Percentiles rank a stretch among this genome's conserved stretches.
Evolutionary conservation across 2,797 vertebrate species (phyloP).

Genomic region (Chelidonichthys spinosus): DNA sequence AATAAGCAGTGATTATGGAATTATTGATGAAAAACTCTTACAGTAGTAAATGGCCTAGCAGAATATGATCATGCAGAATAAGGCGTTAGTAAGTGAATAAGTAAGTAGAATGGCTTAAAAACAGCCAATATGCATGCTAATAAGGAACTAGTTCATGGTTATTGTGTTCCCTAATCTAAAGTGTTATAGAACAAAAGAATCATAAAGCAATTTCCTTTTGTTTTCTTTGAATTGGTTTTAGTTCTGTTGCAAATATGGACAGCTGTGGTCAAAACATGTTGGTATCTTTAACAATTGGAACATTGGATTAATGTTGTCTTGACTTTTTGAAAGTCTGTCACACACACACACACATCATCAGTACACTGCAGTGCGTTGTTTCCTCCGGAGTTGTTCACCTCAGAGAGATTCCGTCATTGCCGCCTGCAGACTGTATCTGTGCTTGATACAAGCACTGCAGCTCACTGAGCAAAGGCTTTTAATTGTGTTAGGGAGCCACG

Average conservation of each 20-base stretch:
- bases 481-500: constrained; percentile 52
- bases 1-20: no score
- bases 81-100: no score
- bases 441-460: constrained; percentile 22
- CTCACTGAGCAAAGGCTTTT: constrained; percentile 53
- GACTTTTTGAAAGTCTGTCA: not conserved
- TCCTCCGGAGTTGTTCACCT: constrained; percentile 29
- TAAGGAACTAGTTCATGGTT: no score
- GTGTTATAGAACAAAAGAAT: no score
- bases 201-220: no score
- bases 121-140: no score
- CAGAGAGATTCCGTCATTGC: constrained; percentile 39
- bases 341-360: not conserved
- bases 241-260: not conserved
- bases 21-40: no score
- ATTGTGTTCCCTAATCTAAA: no score
- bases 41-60: no score
- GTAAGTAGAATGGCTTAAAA: no score
- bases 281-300: not conserved
- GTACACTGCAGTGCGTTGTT: not conserved
- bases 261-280: not conserved
- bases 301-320: not conserved
- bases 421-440: constrained; percentile 18
- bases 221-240: not conserved
- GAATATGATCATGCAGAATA: no score